Percentiles rank a stretch among this genome's conserved stretches.
phyloP scores from a whole-genome alignment of 2,113 vertebrate species.

The Pseudorasbora parva region DNA sequence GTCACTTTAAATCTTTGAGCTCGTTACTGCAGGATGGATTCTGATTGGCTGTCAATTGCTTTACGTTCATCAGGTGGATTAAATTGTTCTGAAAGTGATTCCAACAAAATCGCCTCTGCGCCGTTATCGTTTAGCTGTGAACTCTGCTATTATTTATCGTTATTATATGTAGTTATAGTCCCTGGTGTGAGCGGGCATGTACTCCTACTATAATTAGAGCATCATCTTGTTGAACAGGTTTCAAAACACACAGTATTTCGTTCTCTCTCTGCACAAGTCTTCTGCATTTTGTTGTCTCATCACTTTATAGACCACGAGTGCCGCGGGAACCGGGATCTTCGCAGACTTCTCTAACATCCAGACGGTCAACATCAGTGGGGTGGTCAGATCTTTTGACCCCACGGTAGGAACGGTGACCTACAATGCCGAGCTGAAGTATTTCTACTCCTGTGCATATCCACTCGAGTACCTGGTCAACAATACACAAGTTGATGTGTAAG shows the following conservation, averaged over 20 bases:
- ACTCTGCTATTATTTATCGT: no score
- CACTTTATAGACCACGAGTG: constrained; percentile 65
- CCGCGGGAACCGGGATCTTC: constrained; percentile 67
- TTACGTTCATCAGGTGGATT: no score
- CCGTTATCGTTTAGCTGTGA: no score
- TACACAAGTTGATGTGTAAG: constrained; percentile 75
- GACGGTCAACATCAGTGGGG: constrained; percentile 70
- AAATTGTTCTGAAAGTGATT: no score
- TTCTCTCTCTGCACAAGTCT: neutral
- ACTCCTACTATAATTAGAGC: neutral
- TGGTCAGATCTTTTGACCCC: constrained; percentile 69
- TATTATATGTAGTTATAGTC: no score
- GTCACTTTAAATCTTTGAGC: no score
- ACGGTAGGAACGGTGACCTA: constrained; percentile 69
- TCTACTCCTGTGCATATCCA: constrained; percentile 75
- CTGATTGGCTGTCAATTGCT: no score
- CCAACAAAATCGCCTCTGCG: no score
- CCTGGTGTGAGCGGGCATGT: no score
- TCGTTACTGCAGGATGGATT: no score
- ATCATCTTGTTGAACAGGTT: neutral
- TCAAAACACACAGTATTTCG: neutral
- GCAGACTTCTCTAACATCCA: constrained; percentile 75
- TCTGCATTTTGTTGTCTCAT: constrained; percentile 36
- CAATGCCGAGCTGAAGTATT: constrained; percentile 74
- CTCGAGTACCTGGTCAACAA: constrained; percentile 78